Evolutionary conservation across 2,113 vertebrate genomes (phyloP).

Genomic region (Nerophis ophidion): DNA sequence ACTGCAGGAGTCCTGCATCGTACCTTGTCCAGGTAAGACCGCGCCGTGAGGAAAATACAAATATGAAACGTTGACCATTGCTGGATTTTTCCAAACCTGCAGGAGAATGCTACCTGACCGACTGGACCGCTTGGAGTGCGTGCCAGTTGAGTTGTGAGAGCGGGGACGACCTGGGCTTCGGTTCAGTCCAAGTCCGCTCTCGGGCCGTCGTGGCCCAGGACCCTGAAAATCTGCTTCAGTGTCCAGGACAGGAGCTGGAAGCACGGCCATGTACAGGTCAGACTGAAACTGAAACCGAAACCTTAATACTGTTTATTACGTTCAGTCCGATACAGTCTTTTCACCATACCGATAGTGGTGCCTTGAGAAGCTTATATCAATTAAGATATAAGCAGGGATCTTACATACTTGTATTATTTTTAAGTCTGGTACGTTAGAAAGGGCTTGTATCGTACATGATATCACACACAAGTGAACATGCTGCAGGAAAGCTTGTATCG

Average conservation of each 20-base stretch:
- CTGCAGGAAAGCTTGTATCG: no score
- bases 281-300: slow-evolving; percentile 15
- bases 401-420: no score
- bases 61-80: background rate
- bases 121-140: slow-evolving; percentile 90
- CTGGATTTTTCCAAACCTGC: background rate
- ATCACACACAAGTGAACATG: no score
- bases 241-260: slow-evolving; percentile 89
- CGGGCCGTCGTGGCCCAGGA: slow-evolving; percentile 87
- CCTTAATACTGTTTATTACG: no score
- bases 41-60: background rate
- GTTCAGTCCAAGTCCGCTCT: slow-evolving; percentile 89
- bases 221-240: slow-evolving; percentile 87
- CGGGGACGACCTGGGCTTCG: slow-evolving; percentile 86
- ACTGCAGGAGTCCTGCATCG: slow-evolving; percentile 84
- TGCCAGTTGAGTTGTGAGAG: slow-evolving; percentile 90
- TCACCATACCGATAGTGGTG: no score
- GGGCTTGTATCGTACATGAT: no score
- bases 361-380: no score
- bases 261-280: slow-evolving; percentile 85
- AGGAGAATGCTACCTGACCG: slow-evolving; percentile 95
- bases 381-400: no score
- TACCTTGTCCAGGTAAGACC: slow-evolving; percentile 84
- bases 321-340: no score
- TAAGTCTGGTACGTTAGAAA: no score